Evolutionary conservation across 2,888 invertebrate genomes (phyloP).

Genomic region (Lacanobia wlatinum): DNA sequence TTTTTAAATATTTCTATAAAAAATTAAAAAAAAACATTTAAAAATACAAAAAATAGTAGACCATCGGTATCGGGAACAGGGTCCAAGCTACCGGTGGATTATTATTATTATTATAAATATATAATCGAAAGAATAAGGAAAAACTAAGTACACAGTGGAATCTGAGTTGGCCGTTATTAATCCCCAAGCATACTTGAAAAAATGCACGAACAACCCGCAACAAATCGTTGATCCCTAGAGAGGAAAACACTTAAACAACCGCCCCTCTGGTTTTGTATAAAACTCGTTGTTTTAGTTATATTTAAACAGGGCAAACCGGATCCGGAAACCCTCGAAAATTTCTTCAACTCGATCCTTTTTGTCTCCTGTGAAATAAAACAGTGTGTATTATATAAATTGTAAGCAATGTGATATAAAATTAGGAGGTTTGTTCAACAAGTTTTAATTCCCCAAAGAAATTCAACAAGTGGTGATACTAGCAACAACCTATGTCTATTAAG

Average conservation of each 20-base stretch:
- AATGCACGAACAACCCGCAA: conserved; percentile 17
- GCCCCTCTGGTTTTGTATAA: conserved; percentile 50
- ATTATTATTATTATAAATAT: too few relatives aligned
- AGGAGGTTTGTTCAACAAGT: conserved; percentile 16
- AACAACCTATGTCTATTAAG: neutral
- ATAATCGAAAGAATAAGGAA: too few relatives aligned
- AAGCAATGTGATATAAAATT: conserved; percentile 9
- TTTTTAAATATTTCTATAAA: too few relatives aligned
- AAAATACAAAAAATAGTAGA: too few relatives aligned
- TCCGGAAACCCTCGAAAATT: conserved; percentile 34
- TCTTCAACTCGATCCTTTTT: conserved; percentile 17
- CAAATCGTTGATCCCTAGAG: conserved; percentile 16
- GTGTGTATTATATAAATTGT: conserved; percentile 24
- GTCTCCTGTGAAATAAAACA: conserved; percentile 29
- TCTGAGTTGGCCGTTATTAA: neutral
- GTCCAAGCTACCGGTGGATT: too few relatives aligned
- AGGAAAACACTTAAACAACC: conserved; percentile 42
- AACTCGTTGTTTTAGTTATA: conserved; percentile 41
- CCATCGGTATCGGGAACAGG: too few relatives aligned
- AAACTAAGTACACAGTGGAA: too few relatives aligned
- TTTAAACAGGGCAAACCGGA: conserved; percentile 40
- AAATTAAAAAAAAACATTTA: too few relatives aligned
- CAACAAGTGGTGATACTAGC: conserved; percentile 40
- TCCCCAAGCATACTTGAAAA: conserved; percentile 2
- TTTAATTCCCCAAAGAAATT: conserved; percentile 27